phyloP scores from a whole-genome alignment of 92 coral and sea anemone species.

The Phymanthus crucifer region DNA sequence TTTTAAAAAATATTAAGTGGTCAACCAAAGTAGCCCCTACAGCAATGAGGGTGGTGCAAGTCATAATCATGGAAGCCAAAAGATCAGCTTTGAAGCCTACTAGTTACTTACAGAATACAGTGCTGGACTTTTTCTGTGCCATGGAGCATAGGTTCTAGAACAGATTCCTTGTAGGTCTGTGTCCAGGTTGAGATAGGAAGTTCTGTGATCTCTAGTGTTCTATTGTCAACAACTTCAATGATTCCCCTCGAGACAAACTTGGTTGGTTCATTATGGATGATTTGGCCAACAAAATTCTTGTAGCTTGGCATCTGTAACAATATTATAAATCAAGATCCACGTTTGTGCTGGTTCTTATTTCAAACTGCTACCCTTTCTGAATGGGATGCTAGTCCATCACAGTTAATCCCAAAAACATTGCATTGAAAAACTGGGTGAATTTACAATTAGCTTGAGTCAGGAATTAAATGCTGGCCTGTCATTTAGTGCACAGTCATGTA shows the following conservation, averaged over 20 bases:
- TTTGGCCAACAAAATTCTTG: conserved; percentile 86
- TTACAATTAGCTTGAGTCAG: no score
- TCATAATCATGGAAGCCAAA: no score
- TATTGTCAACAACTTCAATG: conserved; percentile 72
- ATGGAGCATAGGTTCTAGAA: conserved; percentile 92
- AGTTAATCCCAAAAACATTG: no score
- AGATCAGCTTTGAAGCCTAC: neutral
- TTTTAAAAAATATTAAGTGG: no score
- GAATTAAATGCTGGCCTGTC: no score
- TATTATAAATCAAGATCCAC: neutral
- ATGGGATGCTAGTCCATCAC: no score
- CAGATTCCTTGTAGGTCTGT: conserved; percentile 90
- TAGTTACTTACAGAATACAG: conserved; percentile 69
- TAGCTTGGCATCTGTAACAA: conserved; percentile 69
- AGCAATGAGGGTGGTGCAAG: no score
- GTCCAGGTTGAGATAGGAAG: conserved; percentile 90
- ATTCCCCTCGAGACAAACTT: conserved; percentile 68
- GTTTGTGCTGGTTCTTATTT: no score
- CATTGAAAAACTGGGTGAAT: no score
- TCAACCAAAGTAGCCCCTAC: no score
- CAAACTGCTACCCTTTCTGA: no score
- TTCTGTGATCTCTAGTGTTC: conserved; percentile 82
- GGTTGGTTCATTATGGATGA: conserved; percentile 57
- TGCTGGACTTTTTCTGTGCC: conserved; percentile 90
- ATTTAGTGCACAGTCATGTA: no score